A percentile compares a stretch with the other conserved stretches of the same genome.
These are phyloP conservation scores for Enteromius anoplus DNA, from an alignment of 2,797 vertebrate genomes.

Conservation along the genomic window DNA sequence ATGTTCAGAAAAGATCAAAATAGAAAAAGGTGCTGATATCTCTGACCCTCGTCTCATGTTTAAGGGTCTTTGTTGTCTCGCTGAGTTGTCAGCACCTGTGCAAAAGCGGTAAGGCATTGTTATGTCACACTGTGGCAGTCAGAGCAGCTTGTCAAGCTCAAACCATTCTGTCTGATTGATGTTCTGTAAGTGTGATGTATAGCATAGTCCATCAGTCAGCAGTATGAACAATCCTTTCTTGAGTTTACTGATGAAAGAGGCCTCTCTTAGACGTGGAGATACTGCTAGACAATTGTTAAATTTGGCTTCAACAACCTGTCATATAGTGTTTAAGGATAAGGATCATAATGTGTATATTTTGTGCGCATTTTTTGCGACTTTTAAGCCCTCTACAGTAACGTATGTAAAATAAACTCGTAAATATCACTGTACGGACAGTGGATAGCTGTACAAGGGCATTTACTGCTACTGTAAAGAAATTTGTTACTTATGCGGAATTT, in stretches of 20 bases:
- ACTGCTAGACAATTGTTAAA: slow-evolving; percentile 17
- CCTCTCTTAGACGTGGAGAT: slow-evolving; percentile 21
- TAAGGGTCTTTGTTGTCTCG: slow-evolving; percentile 34
- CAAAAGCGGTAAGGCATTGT: background rate
- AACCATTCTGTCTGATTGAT: slow-evolving; percentile 32
- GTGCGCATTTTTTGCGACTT: background rate
- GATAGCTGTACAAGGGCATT: background rate
- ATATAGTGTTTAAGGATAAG: background rate
- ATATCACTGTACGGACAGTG: background rate
- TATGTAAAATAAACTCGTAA: background rate
- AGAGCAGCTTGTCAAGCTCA: slow-evolving; percentile 22
- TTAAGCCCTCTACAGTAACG: background rate
- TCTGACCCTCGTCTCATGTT: slow-evolving; percentile 18
- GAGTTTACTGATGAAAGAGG: slow-evolving; percentile 42
- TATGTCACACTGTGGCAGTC: slow-evolving; percentile 25
- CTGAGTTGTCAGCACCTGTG: slow-evolving; percentile 40
- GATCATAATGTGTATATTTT: background rate
- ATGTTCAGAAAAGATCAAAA: slow-evolving; percentile 42
- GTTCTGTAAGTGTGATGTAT: background rate
- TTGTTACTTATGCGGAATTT: background rate
- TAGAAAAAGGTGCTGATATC: slow-evolving; percentile 35
- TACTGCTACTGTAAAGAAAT: too few relatives aligned
- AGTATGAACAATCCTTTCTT: slow-evolving; percentile 36
- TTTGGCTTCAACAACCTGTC: slow-evolving; percentile 3
- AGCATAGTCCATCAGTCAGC: slow-evolving; percentile 20